Evolutionary conservation across 1,140 invertebrate genomes (phyloP).

Genomic region (Neomicropteryx cornuta): DNA sequence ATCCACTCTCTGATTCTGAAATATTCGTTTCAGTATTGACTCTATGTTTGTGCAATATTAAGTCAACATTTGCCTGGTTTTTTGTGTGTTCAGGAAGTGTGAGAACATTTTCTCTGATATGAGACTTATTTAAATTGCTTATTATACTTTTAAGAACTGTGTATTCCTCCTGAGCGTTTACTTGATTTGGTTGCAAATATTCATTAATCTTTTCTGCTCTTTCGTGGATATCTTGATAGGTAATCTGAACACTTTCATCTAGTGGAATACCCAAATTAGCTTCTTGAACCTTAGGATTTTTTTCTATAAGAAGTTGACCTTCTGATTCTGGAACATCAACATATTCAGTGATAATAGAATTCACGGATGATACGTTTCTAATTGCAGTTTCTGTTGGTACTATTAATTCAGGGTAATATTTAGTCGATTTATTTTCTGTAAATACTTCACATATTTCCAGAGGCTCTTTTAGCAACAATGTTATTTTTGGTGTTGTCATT

Average conservation of each 20-base stretch:
- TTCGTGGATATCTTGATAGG: conserved; percentile 45
- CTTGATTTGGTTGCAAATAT: conserved; percentile 32
- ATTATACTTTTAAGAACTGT: conserved; percentile 45
- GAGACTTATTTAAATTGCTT: conserved; percentile 43
- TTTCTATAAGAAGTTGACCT: conserved; percentile 38
- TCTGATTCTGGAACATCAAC: conserved; percentile 53
- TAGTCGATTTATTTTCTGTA: conserved; percentile 58
- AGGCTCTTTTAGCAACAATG: conserved; percentile 48
- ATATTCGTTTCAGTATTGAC: conserved; percentile 43
- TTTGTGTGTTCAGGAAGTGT: conserved; percentile 28
- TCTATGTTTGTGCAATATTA: conserved; percentile 46
- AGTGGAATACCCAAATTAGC: conserved; percentile 46
- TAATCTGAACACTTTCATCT: conserved; percentile 49
- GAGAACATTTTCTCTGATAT: conserved; percentile 47
- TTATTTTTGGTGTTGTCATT: conserved; percentile 42
- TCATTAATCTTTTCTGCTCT: conserved; percentile 46
- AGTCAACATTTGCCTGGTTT: conserved; percentile 41
- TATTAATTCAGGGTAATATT: conserved; percentile 66
- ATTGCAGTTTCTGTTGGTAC: conserved; percentile 66
- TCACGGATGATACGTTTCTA: conserved; percentile 48
- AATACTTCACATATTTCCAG: conserved; percentile 54
- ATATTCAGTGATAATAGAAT: conserved; percentile 50
- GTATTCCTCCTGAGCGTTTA: conserved; percentile 42
- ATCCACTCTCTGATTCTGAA: conserved; percentile 47
- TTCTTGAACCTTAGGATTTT: conserved; percentile 44